phyloP scores from a whole-genome alignment of 2,888 invertebrate species.

The Nasonovia ribisnigri region DNA sequence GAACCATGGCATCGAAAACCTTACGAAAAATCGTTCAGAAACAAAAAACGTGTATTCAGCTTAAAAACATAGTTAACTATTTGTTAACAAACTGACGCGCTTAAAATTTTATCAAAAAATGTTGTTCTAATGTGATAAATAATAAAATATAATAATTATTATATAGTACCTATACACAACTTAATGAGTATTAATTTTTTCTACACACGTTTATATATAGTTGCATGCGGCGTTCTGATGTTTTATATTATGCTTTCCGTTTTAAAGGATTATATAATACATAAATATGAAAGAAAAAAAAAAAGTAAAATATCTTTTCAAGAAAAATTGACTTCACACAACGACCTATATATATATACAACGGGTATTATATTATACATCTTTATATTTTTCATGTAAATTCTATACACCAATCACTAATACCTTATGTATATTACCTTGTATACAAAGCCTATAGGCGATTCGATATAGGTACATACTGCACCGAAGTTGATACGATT shows the following conservation, averaged over 20 bases:
- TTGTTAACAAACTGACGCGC: not conserved
- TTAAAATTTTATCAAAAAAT: not conserved
- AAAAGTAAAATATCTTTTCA: slow-evolving; percentile 1
- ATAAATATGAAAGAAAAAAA: not conserved
- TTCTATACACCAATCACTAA: slow-evolving; percentile 1
- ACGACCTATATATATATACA: too few relatives aligned
- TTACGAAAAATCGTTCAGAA: too few relatives aligned
- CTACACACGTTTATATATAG: not conserved
- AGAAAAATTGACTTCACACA: not conserved
- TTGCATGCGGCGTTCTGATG: not conserved
- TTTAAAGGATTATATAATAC: too few relatives aligned
- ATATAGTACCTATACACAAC: not conserved
- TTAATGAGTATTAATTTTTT: not conserved
- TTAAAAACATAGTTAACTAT: too few relatives aligned
- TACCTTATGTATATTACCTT: not conserved
- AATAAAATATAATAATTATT: not conserved
- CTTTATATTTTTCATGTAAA: slow-evolving; percentile 11
- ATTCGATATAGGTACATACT: not conserved
- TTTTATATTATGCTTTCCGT: not conserved
- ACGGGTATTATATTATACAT: not conserved
- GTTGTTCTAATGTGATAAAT: not conserved
- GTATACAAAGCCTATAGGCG: too few relatives aligned
- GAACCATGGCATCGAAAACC: too few relatives aligned
- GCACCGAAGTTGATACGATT: not conserved
- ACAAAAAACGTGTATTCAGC: too few relatives aligned